Conservation (phyloP, 2,888 invertebrate species). For the Erebia epiphron region DNA sequence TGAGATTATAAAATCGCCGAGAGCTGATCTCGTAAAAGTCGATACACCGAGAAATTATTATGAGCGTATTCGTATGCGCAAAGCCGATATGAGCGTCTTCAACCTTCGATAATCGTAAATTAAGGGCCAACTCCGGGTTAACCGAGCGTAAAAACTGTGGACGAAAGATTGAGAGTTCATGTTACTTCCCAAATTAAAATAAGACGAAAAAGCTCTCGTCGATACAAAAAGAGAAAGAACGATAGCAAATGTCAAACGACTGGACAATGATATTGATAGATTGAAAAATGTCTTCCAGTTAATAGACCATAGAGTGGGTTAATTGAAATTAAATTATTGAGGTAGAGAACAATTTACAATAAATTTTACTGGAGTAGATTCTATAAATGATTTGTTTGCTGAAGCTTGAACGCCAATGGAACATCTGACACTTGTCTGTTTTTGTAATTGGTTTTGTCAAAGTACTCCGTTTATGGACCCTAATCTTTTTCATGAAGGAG, state of each 20-base stretch:
- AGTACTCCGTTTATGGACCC: constrained; percentile 44
- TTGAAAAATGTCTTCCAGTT: constrained; percentile 32
- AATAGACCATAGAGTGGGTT: constrained; percentile 31
- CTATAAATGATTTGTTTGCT: constrained; percentile 21
- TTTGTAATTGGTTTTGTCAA: constrained; percentile 46
- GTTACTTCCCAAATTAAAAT: constrained; percentile 70
- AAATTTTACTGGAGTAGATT: constrained; percentile 8
- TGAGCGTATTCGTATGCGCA: constrained; percentile 50
- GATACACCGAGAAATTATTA: constrained; percentile 60
- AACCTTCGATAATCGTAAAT: constrained; percentile 77
- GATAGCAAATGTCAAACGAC: constrained; percentile 56
- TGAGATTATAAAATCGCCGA: constrained; percentile 57
- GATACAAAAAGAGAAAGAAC: constrained; percentile 50
- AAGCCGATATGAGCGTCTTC: constrained; percentile 69
- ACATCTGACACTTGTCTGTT: constrained; percentile 52
- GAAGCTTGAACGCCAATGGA: constrained; percentile 56
- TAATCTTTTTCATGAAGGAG: constrained; percentile 70
- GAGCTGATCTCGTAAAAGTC: constrained; percentile 62
- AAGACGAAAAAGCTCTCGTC: constrained; percentile 55
- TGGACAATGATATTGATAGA: constrained; percentile 49
- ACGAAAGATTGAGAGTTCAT: constrained; percentile 75
- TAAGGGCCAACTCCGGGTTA: constrained; percentile 66
- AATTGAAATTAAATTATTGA: constrained; percentile 35
- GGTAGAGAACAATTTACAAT: constrained; percentile 25
- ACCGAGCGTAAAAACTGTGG: constrained; percentile 79